Evolutionary conservation across 2,113 vertebrate species (phyloP), one percentile per base, ranked within the genome.

Genomic region (Eudyptes chrysolophus): DNA sequence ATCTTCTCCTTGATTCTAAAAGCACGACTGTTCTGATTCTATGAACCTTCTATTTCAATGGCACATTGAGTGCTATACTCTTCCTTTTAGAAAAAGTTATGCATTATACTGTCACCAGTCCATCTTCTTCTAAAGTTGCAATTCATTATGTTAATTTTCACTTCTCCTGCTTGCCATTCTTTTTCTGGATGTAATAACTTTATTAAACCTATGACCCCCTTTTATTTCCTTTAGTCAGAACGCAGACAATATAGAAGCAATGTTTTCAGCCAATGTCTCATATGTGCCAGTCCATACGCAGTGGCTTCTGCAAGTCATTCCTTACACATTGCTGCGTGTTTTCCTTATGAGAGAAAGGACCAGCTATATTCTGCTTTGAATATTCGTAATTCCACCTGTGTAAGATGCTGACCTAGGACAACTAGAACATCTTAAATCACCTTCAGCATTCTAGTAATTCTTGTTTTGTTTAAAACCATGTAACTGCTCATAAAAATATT

Each of bases 361-460:
- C 72, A 49, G 61, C 44, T 74, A 22, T 75, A 48, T 80, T 92
- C 65, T 71, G 32, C 82, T 95, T 87, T 96, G 75, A 96, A 92
- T 95, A 96, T 89, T 97, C 88, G 90, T 90, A 83, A 79, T 48
- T 95, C 81, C 77, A 92, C 87, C 42, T 84, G 44, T 69, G 29
- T 87, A 79, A 65, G 44, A 77, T 0, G 1, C 79, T 96, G 75
- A 89, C 26, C 34, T 24, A 66, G 66, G 71, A 81, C 76, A 94
- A 94, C 32, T 49, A 24, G 46, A 98, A 89, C 88, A 95, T 84
- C 76, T 96, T 87, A 94, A 96, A 97, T 92, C 64, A 77, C 19
- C 77, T 76, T 55, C 51, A 93, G 54, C 46, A 69, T 86, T 62
- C 16, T 78, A 80, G 44, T 89, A 11, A 61, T 57, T 87, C 95